Percentiles rank a stretch among this genome's conserved stretches.
These are phyloP conservation scores for Calyptommatus sinebrachiatus DNA, from an alignment of 2,113 vertebrate species.

Conservation along the genomic window DNA sequence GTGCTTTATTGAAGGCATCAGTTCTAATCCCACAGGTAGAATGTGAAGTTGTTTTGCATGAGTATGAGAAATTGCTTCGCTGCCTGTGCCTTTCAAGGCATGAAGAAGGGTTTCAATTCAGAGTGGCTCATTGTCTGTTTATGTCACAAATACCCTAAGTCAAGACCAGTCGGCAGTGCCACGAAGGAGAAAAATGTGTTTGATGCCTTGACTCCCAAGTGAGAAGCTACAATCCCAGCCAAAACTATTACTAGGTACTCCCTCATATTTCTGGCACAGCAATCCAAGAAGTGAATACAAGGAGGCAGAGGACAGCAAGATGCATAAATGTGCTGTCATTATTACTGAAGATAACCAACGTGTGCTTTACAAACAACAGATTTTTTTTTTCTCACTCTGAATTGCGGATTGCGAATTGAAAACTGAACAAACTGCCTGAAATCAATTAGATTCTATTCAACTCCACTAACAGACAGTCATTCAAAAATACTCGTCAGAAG, in stretches of 20 bases:
- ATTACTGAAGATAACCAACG: neutral
- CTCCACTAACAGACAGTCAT: slow-evolving; percentile 1
- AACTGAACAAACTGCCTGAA: neutral
- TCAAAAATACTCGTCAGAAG: neutral
- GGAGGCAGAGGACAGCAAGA: neutral
- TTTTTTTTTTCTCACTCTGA: slow-evolving; percentile 10
- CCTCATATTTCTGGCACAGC: neutral
- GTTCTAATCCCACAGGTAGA: neutral
- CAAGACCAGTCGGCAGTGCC: neutral
- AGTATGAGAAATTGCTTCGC: neutral
- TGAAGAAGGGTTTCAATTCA: neutral
- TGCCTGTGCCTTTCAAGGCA: neutral
- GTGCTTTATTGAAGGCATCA: too few species aligned
- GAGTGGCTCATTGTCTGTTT: neutral
- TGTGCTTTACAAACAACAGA: neutral
- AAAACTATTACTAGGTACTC: neutral
- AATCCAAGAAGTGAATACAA: neutral
- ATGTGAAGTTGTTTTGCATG: too few species aligned
- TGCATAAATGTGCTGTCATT: neutral
- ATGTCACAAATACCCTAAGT: neutral
- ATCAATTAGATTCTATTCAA: slow-evolving; percentile 13
- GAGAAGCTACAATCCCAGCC: neutral
- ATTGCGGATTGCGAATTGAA: neutral
- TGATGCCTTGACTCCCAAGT: neutral
- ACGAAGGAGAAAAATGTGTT: neutral